Evolutionary conservation across 2,797 vertebrate species (phyloP), one percentile per base, ranked within the genome.

Genomic region (Rhincodon typus): DNA sequence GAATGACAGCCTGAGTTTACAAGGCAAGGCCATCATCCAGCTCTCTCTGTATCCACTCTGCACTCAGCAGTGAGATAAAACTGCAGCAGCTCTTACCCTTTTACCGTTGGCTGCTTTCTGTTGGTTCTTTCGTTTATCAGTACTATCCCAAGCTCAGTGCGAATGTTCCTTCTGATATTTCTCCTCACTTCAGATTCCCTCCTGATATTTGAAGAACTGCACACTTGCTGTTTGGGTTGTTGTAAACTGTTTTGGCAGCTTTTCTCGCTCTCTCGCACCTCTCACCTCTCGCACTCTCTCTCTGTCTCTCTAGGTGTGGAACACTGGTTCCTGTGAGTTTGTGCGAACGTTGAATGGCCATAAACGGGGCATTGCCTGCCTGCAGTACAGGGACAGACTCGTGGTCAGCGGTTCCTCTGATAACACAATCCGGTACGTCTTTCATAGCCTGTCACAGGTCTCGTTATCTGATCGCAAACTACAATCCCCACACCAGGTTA

Each of bases 261-360:
- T 30, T 8, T 2, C 8, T n/a, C n/a, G n/a, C 30, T 10, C 13
- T 10, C 50, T 57, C 6, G 0, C 3, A 21, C 3, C 23, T 17
- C 38, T 57, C n/a, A n/a, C 34, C 0, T 93, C 25, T 67, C 88
- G 2, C 72, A 50, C 46, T 50, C 46, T 50, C 46, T 50, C 46
- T 46, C 46, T 46, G 46, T 46, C 96, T 96, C 95, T 96, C 95
- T 95, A 99, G 99, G 99, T 99, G 95, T 99, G 99, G 99, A 99
- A 99, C 98, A 99, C 99, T 96, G 99, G 99, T 97, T 99, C 99
- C 96, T 99, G 99, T 96, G 99, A 99, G 97, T 99, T 99, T 98
- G 99, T 99, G 96, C 98, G 99, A 96, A 99, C 99, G 96, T 98
- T 99, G 96, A 99, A 99, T 96, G 99, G 99, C 97, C 99, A 99